Percentiles rank a stretch among this genome's conserved stretches.
Conservation (phyloP, 2,797 vertebrate species). For the Cirrhinus molitorella region DNA sequence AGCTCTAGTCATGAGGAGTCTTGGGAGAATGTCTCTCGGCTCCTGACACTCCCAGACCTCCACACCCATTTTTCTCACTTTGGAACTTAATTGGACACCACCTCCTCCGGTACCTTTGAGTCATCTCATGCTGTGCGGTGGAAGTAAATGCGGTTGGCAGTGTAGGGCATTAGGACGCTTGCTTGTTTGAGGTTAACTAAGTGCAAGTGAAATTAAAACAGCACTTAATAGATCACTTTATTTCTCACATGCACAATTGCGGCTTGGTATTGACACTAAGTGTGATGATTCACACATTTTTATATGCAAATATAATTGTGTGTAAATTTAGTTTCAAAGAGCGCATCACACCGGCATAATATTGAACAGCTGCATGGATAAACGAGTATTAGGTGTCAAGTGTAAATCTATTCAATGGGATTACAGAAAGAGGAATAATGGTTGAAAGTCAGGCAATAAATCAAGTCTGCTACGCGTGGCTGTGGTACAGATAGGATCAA, state of each 20-base stretch:
- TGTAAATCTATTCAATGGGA: conserved; percentile 48
- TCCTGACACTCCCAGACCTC: conserved; percentile 55
- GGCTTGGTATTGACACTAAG: background rate
- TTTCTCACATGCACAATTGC: background rate
- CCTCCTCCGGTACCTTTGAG: conserved; percentile 54
- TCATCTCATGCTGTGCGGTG: conserved; percentile 10
- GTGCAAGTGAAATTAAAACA: conserved; percentile 13
- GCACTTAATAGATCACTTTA: background rate
- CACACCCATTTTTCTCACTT: conserved; percentile 57
- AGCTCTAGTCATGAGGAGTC: conserved; percentile 52
- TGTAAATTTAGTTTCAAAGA: background rate
- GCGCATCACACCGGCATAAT: background rate
- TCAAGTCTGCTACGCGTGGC: conserved; percentile 44
- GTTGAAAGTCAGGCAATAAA: conserved; percentile 55
- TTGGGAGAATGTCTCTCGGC: conserved; percentile 60
- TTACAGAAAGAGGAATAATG: conserved; percentile 54
- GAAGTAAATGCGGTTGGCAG: conserved; percentile 49
- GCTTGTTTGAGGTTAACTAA: conserved; percentile 17
- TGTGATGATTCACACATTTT: conserved; percentile 11
- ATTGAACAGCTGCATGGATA: conserved; percentile 23
- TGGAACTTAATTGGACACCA: conserved; percentile 58
- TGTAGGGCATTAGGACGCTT: conserved; percentile 49
- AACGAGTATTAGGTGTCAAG: conserved; percentile 34
- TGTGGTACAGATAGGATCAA: conserved; percentile 55
- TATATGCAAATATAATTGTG: conserved; percentile 30